These are phyloP conservation scores for Microdon myrmicae DNA, from an alignment of 2,888 invertebrate species.

Conservation along the genomic window DNA sequence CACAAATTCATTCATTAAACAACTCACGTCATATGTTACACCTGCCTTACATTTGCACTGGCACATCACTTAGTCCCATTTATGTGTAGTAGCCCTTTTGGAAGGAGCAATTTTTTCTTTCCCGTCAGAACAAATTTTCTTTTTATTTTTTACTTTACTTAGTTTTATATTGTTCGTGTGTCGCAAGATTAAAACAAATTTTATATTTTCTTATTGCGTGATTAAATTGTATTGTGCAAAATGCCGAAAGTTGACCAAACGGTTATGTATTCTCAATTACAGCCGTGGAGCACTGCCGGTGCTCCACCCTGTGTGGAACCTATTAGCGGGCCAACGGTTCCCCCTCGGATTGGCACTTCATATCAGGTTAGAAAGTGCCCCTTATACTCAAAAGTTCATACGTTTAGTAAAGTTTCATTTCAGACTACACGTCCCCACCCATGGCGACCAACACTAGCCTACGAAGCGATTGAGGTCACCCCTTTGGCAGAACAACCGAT, in stretches of 20 bases:
- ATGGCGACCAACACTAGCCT: conserved; percentile 82
- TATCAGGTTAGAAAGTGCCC: conserved; percentile 66
- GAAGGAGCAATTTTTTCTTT: conserved; percentile 3
- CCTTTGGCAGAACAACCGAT: conserved; percentile 77
- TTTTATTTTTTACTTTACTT: neutral
- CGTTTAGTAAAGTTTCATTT: conserved; percentile 6
- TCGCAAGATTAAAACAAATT: conserved; percentile 4
- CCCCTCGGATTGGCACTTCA: conserved; percentile 75
- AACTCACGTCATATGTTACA: conserved; percentile 7
- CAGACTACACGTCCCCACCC: conserved; percentile 79
- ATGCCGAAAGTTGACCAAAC: conserved; percentile 58
- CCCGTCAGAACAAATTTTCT: neutral
- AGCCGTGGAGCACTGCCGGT: conserved; percentile 78
- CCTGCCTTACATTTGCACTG: conserved; percentile 7
- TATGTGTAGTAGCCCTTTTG: conserved; percentile 6
- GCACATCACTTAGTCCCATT: conserved; percentile 14
- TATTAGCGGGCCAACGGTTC: conserved; percentile 72
- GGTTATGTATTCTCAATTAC: conserved; percentile 72
- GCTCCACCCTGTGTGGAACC: conserved; percentile 75
- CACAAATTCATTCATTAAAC: conserved; percentile 10
- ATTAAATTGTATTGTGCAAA: conserved; percentile 27
- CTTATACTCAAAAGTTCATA: neutral
- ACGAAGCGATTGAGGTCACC: conserved; percentile 79
- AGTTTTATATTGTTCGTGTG: neutral
- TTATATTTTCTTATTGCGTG: conserved; percentile 8